These are phyloP conservation scores for Micromussa lordhowensis DNA, from an alignment of 92 coral and sea anemone species.

Conservation along the genomic window DNA sequence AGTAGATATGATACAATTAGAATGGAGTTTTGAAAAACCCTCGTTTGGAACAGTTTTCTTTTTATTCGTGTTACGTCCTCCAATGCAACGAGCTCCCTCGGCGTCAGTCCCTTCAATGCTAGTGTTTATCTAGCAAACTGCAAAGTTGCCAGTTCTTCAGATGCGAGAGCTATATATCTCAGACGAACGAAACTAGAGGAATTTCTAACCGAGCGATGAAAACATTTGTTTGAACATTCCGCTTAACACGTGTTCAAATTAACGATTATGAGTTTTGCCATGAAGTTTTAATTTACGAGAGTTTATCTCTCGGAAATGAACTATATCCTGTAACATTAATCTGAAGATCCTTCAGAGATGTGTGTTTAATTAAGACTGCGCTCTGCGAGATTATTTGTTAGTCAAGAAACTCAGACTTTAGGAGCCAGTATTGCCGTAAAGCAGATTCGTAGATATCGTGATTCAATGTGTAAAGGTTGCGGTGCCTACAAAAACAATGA, in stretches of 20 bases:
- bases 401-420: conserved; percentile 4
- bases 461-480: background rate
- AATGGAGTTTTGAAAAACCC: background rate
- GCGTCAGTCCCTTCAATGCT: background rate
- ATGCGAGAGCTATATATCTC: background rate
- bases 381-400: conserved; percentile 4
- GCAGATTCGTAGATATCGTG: conserved; percentile 13
- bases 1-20: background rate
- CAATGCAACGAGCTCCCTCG: background rate
- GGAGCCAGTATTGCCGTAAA: conserved; percentile 27
- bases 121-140: background rate
- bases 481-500: conserved; percentile 23
- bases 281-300: conserved; percentile 23
- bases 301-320: conserved; percentile 27
- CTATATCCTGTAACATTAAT: conserved; percentile 27
- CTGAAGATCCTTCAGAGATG: background rate
- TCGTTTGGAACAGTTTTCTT: background rate
- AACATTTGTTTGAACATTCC: conserved; percentile 26
- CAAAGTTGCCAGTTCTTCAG: background rate
- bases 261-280: background rate
- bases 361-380: conserved; percentile 15
- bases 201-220: conserved; percentile 1
- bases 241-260: background rate
- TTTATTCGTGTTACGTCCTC: background rate
- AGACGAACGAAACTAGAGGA: background rate